A percentile compares a stretch with the other conserved stretches of the same genome.
Conservation (phyloP, 2,888 invertebrate species). For the Yponomeuta sedellus region DNA sequence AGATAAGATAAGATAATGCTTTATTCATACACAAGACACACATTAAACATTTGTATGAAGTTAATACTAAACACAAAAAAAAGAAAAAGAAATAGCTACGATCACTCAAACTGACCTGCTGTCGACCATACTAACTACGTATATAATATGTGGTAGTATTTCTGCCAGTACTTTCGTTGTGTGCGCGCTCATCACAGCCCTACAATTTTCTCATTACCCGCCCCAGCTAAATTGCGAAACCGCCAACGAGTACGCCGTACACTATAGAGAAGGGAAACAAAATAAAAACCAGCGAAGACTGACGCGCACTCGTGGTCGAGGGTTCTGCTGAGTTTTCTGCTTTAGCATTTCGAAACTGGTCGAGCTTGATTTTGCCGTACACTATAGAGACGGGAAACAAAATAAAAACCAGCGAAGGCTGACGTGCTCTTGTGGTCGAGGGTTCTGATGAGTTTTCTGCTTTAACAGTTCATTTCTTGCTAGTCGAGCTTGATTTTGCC, state of each 20-base stretch:
- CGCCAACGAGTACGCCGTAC: slow-evolving; percentile 47
- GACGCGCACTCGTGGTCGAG: background rate
- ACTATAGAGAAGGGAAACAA: background rate
- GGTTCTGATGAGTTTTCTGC: background rate
- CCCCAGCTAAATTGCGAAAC: slow-evolving; percentile 67
- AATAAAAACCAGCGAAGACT: slow-evolving; percentile 19
- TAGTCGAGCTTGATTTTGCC: too few relatives aligned
- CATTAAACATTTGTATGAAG: too few relatives aligned
- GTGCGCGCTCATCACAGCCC: slow-evolving; percentile 22
- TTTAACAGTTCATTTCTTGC: background rate
- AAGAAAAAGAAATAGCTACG: too few relatives aligned
- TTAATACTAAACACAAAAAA: too few relatives aligned
- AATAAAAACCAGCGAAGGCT: slow-evolving; percentile 19
- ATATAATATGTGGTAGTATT: background rate
- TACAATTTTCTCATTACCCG: slow-evolving; percentile 65
- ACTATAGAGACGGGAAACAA: background rate
- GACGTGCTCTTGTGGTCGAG: background rate
- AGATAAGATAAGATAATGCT: too few relatives aligned
- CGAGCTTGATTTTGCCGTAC: background rate
- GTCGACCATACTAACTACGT: too few relatives aligned
- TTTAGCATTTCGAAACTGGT: background rate
- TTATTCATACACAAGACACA: too few relatives aligned
- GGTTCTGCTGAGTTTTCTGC: background rate
- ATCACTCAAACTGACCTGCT: too few relatives aligned
- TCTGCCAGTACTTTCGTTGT: background rate